Conservation (phyloP, 2,113 vertebrate genomes). For the Empidonax traillii region DNA sequence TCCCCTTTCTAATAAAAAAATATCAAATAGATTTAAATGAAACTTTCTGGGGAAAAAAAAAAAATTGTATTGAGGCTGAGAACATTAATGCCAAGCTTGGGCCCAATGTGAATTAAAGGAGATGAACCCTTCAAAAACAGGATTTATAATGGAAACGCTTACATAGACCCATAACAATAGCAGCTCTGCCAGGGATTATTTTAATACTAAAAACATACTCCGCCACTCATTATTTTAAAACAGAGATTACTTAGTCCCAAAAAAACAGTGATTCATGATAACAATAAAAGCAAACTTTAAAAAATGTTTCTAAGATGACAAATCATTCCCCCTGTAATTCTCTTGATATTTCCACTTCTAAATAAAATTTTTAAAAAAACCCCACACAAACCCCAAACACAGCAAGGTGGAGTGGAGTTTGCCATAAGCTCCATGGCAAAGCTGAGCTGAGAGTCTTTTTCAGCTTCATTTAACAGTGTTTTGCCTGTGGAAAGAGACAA, state of each 20-base stretch:
- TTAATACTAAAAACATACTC: conserved; percentile 54
- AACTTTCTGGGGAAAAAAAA: conserved; percentile 34
- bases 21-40: conserved; percentile 19
- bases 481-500: conserved; percentile 35
- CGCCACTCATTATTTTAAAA: conserved; percentile 1
- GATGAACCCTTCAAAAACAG: conserved; percentile 39
- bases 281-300: background rate
- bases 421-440: conserved; percentile 9
- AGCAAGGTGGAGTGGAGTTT: conserved; percentile 48
- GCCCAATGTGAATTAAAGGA: conserved; percentile 42
- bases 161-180: conserved; percentile 46
- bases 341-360: background rate
- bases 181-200: conserved; percentile 46
- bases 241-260: background rate
- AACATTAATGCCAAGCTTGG: conserved; percentile 26
- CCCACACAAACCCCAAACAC: background rate
- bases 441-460: conserved; percentile 22
- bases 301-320: background rate
- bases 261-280: background rate
- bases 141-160: conserved; percentile 44
- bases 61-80: background rate
- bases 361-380: background rate
- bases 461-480: conserved; percentile 35
- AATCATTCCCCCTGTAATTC: background rate
- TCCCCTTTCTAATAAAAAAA: background rate